Evolutionary conservation across 2,797 vertebrate species (phyloP), one percentile per base, ranked within the genome.

Genomic region (Sitta carolinensis): DNA sequence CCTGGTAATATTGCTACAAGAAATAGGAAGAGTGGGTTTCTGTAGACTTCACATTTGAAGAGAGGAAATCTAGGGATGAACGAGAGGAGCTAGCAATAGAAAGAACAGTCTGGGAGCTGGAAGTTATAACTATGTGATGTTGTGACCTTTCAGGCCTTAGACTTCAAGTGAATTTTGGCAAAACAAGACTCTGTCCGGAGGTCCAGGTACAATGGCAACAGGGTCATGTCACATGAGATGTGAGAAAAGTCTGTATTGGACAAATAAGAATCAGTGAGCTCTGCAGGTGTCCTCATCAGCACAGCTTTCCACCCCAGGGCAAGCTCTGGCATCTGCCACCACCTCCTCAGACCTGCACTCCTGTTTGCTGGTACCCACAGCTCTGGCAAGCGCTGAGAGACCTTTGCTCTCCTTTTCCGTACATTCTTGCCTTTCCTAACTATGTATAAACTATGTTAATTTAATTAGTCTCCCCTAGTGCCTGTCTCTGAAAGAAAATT

Each of bases 111-210:
- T 67, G 40, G 47, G 69, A 84, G 38, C 5, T 91, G 29, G 34
- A 78, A 87, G 40, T 66, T 78, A 66, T 2, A 93, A 66, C 36
- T 45, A 23, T 63, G 66, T 0, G 0, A 70, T 0, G 0, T 38
- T 74, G 66, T 87, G 87, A 89, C 69, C 82, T 95, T 92, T 83
- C 40, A 68, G 62, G 74, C 55, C 84, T 72, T 63, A 94, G 68
- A 84, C 69, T 87, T 94, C 73, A 84, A 55, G 47, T 69, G 69
- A 94, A 85, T 61, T 57, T 74, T 83, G 61, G 62, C 54, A 92
- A 89, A 94, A 84, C 42, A 91, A 92, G 72, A 54, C 64, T 72
- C 61, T 77, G 29, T 84, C 81, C 73, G 77, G 85, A 93, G 72
- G 57, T 68, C 64, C 64, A 63, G 64, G 75, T 72, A 77, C 3